Percentiles rank a stretch among this genome's conserved stretches.
Conservation (phyloP, 2,888 invertebrate species). For the Ptychoptera albimana region DNA sequence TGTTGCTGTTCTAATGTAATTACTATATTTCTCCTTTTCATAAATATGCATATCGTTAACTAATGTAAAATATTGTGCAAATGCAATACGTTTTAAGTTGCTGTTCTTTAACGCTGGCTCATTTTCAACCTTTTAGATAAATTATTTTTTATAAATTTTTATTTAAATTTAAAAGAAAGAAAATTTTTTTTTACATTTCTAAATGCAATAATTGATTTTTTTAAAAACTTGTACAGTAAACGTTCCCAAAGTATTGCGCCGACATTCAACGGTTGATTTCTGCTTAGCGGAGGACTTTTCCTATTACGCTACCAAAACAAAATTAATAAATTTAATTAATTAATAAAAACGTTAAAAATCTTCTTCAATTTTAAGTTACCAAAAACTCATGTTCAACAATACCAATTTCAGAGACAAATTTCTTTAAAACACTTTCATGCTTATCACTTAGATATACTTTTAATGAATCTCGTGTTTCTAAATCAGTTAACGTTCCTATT, state of each 20-base stretch:
- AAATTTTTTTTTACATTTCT: constrained; percentile 51
- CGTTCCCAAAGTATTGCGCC: constrained; percentile 80
- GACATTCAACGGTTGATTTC: constrained; percentile 63
- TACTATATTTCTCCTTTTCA: constrained; percentile 53
- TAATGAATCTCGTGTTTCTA: constrained; percentile 60
- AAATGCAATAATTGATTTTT: constrained; percentile 63
- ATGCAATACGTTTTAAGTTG: constrained; percentile 57
- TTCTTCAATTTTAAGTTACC: constrained; percentile 31
- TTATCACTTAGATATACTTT: constrained; percentile 58
- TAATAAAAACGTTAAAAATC: background rate
- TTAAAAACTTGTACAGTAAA: constrained; percentile 60
- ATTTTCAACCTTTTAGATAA: constrained; percentile 22
- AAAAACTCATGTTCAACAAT: constrained; percentile 52
- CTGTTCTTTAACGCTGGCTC: constrained; percentile 39
- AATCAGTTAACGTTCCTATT: constrained; percentile 60
- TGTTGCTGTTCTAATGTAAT: constrained; percentile 51
- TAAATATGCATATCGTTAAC: constrained; percentile 59
- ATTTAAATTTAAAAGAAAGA: too few species aligned
- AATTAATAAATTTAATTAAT: background rate
- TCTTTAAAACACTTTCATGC: constrained; percentile 69
- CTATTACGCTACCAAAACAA: constrained; percentile 36
- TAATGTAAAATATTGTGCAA: constrained; percentile 59
- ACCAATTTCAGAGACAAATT: constrained; percentile 70
- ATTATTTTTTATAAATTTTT: background rate
- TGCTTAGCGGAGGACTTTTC: constrained; percentile 50